These are phyloP conservation scores for Rhyacophila evoluta DNA, from an alignment of 2,888 invertebrate genomes.

Conservation along the genomic window DNA sequence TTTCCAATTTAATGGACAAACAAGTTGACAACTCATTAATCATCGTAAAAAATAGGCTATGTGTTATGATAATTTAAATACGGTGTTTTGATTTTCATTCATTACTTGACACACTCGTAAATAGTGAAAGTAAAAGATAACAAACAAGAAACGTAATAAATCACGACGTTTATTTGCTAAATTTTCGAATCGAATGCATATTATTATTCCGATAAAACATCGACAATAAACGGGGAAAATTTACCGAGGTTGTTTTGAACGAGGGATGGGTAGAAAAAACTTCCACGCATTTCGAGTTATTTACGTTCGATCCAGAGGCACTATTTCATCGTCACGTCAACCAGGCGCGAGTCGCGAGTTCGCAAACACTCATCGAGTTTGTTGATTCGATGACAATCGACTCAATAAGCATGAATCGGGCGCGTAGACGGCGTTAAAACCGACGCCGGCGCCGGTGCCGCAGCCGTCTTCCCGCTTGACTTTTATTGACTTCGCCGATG, in stretches of 20 bases:
- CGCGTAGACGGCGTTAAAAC: constrained; percentile 14
- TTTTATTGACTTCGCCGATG: constrained; percentile 9
- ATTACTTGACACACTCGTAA: too few relatives aligned
- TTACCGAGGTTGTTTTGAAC: neutral
- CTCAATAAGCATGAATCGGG: constrained; percentile 18
- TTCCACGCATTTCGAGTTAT: neutral
- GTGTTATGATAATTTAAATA: too few relatives aligned
- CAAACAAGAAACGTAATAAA: too few relatives aligned
- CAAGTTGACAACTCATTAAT: too few relatives aligned
- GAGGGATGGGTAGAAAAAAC: neutral
- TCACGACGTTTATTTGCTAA: too few relatives aligned
- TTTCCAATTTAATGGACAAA: too few relatives aligned
- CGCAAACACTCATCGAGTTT: constrained; percentile 24
- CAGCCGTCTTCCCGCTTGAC: constrained; percentile 2
- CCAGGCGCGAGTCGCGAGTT: constrained; percentile 22
- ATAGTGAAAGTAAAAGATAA: too few relatives aligned
- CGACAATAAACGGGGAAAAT: neutral
- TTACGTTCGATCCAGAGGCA: neutral
- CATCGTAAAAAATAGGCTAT: too few relatives aligned
- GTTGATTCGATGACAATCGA: constrained; percentile 22
- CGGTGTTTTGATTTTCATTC: too few relatives aligned
- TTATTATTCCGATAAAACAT: too few relatives aligned
- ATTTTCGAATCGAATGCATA: too few relatives aligned
- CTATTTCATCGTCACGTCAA: constrained; percentile 22
- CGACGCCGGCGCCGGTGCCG: neutral